These are phyloP conservation scores for Pissodes strobi DNA, from an alignment of 1,140 invertebrate genomes.

Conservation along the genomic window DNA sequence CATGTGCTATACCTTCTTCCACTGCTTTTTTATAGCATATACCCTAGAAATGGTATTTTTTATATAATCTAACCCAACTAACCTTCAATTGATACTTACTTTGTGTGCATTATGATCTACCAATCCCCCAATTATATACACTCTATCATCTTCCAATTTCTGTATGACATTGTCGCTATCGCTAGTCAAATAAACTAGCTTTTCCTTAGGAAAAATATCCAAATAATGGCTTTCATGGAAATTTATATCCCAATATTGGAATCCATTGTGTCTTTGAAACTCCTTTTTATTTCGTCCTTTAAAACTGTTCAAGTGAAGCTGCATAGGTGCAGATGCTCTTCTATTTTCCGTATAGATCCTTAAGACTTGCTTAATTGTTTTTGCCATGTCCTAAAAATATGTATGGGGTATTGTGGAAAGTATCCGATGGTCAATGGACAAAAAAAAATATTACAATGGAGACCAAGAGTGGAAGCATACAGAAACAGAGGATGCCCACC, in stretches of 20 bases:
- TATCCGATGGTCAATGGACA: background rate
- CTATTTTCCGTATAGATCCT: slow-evolving; percentile 93
- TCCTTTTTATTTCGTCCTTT: slow-evolving; percentile 67
- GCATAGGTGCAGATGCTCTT: slow-evolving; percentile 77
- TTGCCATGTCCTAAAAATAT: slow-evolving; percentile 76
- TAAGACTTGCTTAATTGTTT: slow-evolving; percentile 91
- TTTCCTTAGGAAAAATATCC: slow-evolving; percentile 73
- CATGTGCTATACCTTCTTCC: slow-evolving; percentile 80
- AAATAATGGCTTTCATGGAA: slow-evolving; percentile 70
- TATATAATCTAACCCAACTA: too few relatives aligned
- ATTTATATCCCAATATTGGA: slow-evolving; percentile 91
- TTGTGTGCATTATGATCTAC: slow-evolving; percentile 97
- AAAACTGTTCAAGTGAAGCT: slow-evolving; percentile 87
- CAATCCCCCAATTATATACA: slow-evolving; percentile 94
- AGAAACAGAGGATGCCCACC: too few relatives aligned
- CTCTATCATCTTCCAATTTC: slow-evolving; percentile 74
- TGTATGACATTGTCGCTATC: slow-evolving; percentile 91
- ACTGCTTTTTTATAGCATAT: slow-evolving; percentile 81
- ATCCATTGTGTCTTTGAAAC: slow-evolving; percentile 83
- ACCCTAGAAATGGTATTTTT: slow-evolving; percentile 66
- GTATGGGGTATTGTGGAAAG: too few relatives aligned
- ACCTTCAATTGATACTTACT: slow-evolving; percentile 58
- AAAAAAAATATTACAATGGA: background rate
- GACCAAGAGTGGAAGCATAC: too few relatives aligned
- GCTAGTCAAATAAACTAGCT: slow-evolving; percentile 90